phyloP scores from a whole-genome alignment of 2,888 invertebrate genomes.

The Lasioglossum pauxillum region DNA sequence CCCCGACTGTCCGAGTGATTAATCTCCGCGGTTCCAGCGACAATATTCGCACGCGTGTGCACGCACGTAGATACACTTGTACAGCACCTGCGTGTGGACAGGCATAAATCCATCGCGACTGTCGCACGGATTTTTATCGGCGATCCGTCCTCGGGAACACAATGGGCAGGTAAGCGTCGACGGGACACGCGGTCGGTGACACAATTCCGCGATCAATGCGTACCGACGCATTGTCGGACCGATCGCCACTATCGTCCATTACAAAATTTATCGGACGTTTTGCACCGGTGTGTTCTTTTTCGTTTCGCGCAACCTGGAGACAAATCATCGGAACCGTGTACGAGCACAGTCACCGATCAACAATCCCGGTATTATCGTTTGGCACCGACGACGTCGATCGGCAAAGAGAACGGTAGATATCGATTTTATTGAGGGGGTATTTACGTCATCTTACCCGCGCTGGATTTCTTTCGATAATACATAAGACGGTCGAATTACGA shows the following conservation, averaged over 20 bases:
- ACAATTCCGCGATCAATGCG: constrained; percentile 53
- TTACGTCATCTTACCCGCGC: constrained; percentile 30
- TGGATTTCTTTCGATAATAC: constrained; percentile 36
- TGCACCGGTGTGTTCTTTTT: not conserved
- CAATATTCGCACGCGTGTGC: constrained; percentile 18
- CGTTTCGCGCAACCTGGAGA: not conserved
- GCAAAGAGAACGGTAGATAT: constrained; percentile 17
- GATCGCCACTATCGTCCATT: constrained; percentile 23
- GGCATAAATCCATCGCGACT: constrained; percentile 49
- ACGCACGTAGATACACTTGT: constrained; percentile 38
- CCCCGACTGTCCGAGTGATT: not conserved
- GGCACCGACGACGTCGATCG: constrained; percentile 6
- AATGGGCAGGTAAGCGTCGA: constrained; percentile 53
- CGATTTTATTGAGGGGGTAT: constrained; percentile 39
- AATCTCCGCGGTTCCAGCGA: not conserved
- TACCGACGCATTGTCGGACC: constrained; percentile 39
- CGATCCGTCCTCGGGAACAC: constrained; percentile 42
- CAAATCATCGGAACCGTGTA: constrained; percentile 31
- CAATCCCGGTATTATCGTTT: constrained; percentile 31
- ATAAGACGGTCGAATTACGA: constrained; percentile 32
- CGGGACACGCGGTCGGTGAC: constrained; percentile 43
- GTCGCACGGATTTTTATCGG: constrained; percentile 52
- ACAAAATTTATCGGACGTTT: constrained; percentile 34
- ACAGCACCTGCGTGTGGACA: constrained; percentile 43
- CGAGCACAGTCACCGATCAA: constrained; percentile 1